Conservation (phyloP, 2,888 invertebrate species). For the Unio pictorum region DNA sequence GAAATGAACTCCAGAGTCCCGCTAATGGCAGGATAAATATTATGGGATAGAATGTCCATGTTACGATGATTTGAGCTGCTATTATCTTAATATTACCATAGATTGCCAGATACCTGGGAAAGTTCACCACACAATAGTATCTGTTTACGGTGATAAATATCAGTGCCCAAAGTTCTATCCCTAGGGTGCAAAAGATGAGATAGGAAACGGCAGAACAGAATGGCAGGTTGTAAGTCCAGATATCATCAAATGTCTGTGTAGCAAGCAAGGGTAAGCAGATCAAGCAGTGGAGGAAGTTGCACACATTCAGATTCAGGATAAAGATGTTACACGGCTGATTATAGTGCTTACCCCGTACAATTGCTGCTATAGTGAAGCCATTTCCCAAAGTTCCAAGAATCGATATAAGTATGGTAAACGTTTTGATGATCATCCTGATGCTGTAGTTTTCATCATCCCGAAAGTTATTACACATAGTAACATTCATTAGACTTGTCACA, state of each 20-base stretch:
- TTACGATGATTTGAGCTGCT: conserved; percentile 21
- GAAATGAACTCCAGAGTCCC: conserved; percentile 35
- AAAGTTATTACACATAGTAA: no score
- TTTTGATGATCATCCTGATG: conserved; percentile 9
- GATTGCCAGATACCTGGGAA: conserved; percentile 28
- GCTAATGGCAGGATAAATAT: conserved; percentile 38
- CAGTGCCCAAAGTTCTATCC: conserved; percentile 41
- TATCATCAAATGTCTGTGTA: conserved; percentile 23
- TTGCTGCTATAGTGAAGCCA: conserved; percentile 26
- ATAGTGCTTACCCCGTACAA: conserved; percentile 31
- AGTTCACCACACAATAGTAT: conserved; percentile 40
- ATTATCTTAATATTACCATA: conserved; percentile 23
- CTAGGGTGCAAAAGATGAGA: conserved; percentile 33
- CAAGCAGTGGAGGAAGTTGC: conserved; percentile 33
- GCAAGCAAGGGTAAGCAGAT: conserved; percentile 30
- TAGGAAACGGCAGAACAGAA: conserved; percentile 32
- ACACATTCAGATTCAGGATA: conserved; percentile 38
- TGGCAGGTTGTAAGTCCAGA: conserved; percentile 14
- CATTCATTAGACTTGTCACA: no score
- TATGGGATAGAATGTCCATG: conserved; percentile 39
- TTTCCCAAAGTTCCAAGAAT: conserved; percentile 36
- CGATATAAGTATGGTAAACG: conserved; percentile 23
- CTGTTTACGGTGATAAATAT: conserved; percentile 42
- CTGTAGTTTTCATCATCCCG: no score
- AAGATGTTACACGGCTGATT: conserved; percentile 36